Evolutionary conservation across 2,888 invertebrate species (phyloP).

Genomic region (Papilio demoleus): DNA sequence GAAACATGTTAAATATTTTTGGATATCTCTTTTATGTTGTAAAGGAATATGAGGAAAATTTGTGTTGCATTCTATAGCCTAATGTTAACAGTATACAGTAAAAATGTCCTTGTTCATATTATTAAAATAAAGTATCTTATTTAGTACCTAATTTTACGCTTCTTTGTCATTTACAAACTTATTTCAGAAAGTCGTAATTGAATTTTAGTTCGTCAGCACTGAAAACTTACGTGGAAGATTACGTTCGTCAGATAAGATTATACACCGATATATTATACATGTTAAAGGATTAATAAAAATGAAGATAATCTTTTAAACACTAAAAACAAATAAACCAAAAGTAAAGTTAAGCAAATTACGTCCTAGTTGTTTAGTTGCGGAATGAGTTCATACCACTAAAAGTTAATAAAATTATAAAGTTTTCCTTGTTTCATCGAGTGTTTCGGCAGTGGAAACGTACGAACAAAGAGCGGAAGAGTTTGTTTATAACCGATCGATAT

Average conservation of each 20-base stretch:
- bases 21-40: constrained; percentile 1
- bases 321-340: neutral
- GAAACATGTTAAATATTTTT: constrained; percentile 26
- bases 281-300: neutral
- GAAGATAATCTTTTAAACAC: neutral
- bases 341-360: too few species aligned
- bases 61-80: constrained; percentile 7
- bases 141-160: too few species aligned
- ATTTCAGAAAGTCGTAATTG: too few species aligned
- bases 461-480: neutral
- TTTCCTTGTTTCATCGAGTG: neutral
- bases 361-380: too few species aligned
- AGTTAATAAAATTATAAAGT: too few species aligned
- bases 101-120: neutral
- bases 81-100: neutral
- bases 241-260: constrained; percentile 8
- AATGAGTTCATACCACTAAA: too few species aligned
- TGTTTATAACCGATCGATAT: constrained; percentile 3
- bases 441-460: neutral
- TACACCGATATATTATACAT: neutral
- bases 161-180: too few species aligned
- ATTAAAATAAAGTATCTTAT: too few species aligned
- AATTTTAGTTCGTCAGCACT: neutral
- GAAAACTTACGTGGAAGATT: constrained; percentile 16
- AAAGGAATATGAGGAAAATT: constrained; percentile 4